Evolutionary conservation across 2,797 vertebrate genomes (phyloP).

Genomic region (Buceros bicornis): DNA sequence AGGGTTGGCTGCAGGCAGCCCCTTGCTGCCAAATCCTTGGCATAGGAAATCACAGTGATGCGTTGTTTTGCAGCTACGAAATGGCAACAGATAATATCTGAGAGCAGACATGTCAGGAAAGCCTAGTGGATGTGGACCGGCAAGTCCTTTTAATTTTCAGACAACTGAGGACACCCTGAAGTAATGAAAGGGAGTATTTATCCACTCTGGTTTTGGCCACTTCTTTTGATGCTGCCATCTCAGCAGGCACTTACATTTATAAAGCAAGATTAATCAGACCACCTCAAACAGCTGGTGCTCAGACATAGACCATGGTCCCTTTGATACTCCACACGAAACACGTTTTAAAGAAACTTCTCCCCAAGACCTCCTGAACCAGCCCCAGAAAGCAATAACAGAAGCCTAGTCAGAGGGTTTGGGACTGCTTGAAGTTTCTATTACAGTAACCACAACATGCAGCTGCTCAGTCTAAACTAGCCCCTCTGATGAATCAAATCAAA

Average conservation of each 20-base stretch:
- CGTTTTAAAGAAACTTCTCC: not conserved
- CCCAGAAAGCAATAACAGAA: not conserved
- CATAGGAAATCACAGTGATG: not conserved
- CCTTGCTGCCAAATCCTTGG: rapidly evolving
- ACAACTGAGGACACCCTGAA: conserved; percentile 49
- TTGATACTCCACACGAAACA: conserved; percentile 23
- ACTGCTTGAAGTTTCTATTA: not conserved
- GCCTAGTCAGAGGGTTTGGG: not conserved
- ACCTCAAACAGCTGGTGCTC: not conserved
- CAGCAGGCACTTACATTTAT: conserved; percentile 20
- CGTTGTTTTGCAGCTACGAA: not conserved
- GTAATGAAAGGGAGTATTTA: conserved; percentile 47
- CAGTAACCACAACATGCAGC: not conserved
- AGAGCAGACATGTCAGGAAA: not conserved
- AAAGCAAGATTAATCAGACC: conserved; percentile 46
- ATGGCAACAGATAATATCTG: not conserved
- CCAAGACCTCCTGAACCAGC: not conserved
- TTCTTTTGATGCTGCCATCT: not conserved
- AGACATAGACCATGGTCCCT: not conserved
- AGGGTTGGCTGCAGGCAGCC: not conserved
- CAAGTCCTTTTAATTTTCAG: not conserved
- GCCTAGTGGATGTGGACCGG: not conserved
- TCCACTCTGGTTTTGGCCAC: not conserved
- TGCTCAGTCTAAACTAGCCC: not conserved
- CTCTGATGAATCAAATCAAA: not conserved